Evolutionary conservation across 2,797 vertebrate genomes (phyloP).

Genomic region (Eutrigla gurnardus): DNA sequence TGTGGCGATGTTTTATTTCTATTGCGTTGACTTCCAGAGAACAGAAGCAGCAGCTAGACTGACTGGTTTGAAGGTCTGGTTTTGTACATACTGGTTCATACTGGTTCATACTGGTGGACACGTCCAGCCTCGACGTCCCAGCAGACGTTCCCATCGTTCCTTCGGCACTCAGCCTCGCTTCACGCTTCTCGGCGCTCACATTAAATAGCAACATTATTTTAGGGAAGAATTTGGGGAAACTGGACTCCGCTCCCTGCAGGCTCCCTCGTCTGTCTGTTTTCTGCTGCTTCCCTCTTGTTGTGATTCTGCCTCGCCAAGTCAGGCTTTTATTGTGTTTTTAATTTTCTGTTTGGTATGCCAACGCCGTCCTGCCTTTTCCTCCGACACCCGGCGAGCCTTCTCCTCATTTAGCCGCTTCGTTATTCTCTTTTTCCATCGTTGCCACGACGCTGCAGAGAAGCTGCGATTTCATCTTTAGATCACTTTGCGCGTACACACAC

Average conservation of each 20-base stretch:
- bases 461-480: constrained; percentile 48
- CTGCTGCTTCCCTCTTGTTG: constrained; percentile 14
- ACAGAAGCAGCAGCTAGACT: no score
- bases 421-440: constrained; percentile 33
- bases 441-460: constrained; percentile 19
- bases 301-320: constrained; percentile 7
- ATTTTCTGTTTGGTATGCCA: constrained; percentile 50
- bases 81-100: no score
- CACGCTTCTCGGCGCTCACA: constrained; percentile 37
- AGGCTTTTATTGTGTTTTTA: constrained; percentile 36
- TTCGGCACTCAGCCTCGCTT: background rate
- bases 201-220: constrained; percentile 69
- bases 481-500: constrained; percentile 29
- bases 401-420: constrained; percentile 45
- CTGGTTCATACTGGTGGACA: no score
- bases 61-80: no score
- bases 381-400: background rate
- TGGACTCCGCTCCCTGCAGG: constrained; percentile 44
- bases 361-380: constrained; percentile 23
- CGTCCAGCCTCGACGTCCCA: no score
- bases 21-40: no score
- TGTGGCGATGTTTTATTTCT: no score
- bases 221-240: constrained; percentile 63
- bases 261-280: background rate
- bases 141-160: no score